A percentile compares a stretch with the other conserved stretches of the same genome.
Conservation (phyloP, 2,888 invertebrate genomes). For the Empis stercorea region DNA sequence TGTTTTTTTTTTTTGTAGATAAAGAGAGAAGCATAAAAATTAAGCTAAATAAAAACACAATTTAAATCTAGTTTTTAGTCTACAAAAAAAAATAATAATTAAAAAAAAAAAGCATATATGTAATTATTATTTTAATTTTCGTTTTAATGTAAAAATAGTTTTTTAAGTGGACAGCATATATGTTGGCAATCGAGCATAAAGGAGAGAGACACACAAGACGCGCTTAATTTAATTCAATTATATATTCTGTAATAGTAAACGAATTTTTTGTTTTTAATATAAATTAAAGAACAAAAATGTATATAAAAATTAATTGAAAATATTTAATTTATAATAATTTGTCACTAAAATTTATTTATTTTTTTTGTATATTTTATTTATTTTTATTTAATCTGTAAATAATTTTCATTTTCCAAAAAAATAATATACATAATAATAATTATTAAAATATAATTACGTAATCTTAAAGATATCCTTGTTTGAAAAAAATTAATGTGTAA, state of each 20-base stretch:
- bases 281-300: not conserved
- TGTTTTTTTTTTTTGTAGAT: too few species aligned
- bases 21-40: not conserved
- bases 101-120: not conserved
- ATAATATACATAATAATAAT: too few species aligned
- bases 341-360: not conserved
- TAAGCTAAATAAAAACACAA: slow-evolving; percentile 19
- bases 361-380: not conserved
- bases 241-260: slow-evolving; percentile 4
- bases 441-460: too few species aligned
- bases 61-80: not conserved
- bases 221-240: not conserved
- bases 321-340: slow-evolving; percentile 1
- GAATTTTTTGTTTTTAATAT: not conserved
- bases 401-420: too few species aligned
- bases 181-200: slow-evolving; percentile 38
- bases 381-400: not conserved
- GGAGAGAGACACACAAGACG: slow-evolving; percentile 4
- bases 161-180: slow-evolving; percentile 34
- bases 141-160: not conserved
- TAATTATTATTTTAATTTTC: not conserved
- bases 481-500: too few species aligned
- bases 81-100: not conserved
- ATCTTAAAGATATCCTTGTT: too few species aligned
- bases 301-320: slow-evolving; percentile 8